phyloP scores from a whole-genome alignment of 1,140 invertebrate genomes.

The Zeugodacus cucurbitae region DNA sequence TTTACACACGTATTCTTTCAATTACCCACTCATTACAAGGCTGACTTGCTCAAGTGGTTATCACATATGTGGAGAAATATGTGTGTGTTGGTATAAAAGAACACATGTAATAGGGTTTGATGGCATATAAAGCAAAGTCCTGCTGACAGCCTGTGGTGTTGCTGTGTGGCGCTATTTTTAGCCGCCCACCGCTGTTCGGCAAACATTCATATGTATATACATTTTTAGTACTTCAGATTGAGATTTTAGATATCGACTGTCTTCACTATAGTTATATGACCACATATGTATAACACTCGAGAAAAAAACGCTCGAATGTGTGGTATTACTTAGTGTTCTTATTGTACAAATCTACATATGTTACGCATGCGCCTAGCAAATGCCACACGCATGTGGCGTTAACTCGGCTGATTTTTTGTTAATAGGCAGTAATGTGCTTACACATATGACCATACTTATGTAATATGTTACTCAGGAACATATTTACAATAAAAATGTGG shows the following conservation, averaged over 20 bases:
- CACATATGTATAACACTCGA: not conserved
- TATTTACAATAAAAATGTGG: too few relatives aligned
- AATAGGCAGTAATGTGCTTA: too few relatives aligned
- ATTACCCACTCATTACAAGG: not conserved
- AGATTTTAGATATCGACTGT: not conserved
- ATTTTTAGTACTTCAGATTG: not conserved
- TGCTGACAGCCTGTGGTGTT: conserved; percentile 16
- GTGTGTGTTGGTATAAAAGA: not conserved
- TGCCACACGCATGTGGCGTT: not conserved
- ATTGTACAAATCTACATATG: not conserved
- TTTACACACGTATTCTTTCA: not conserved
- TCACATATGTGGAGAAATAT: not conserved
- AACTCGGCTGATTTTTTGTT: too few relatives aligned
- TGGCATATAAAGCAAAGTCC: not conserved
- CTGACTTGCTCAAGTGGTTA: not conserved
- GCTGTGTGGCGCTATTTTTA: not conserved
- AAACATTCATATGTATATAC: not conserved
- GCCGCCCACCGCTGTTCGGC: not conserved
- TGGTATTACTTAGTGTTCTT: not conserved
- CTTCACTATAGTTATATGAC: not conserved
- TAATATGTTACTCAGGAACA: too few relatives aligned
- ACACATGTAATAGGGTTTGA: not conserved
- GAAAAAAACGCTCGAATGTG: not conserved
- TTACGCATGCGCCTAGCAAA: not conserved
- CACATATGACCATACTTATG: too few relatives aligned